Conservation (phyloP, 2,888 invertebrate species). For the Netelia fuscicornis region DNA sequence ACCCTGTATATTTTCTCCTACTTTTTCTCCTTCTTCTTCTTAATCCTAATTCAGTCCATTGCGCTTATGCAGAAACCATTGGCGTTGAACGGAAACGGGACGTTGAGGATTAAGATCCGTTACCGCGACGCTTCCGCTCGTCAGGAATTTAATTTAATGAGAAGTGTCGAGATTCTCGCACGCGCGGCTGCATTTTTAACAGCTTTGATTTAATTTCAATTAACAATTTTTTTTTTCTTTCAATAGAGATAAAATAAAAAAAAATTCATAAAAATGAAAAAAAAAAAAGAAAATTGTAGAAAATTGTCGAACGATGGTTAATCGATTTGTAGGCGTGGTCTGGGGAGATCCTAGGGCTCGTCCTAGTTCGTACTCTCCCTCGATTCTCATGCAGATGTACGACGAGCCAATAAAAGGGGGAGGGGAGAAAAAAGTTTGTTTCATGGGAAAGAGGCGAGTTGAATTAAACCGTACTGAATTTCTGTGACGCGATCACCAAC, state of each 20-base stretch:
- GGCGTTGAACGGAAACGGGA: constrained; percentile 62
- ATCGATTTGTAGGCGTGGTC: not conserved
- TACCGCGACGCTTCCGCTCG: constrained; percentile 60
- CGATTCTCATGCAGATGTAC: constrained; percentile 52
- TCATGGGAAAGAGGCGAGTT: constrained; percentile 45
- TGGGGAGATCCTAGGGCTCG: constrained; percentile 3
- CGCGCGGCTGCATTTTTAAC: not conserved
- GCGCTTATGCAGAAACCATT: constrained; percentile 44
- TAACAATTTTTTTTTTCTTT: not conserved
- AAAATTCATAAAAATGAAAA: not conserved
- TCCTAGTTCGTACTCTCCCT: not conserved
- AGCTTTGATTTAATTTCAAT: not conserved
- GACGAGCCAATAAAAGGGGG: not conserved
- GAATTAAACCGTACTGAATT: constrained; percentile 47
- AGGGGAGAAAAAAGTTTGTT: constrained; percentile 22
- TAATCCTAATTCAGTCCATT: not conserved
- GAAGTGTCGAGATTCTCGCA: constrained; percentile 29
- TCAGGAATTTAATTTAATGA: constrained; percentile 60
- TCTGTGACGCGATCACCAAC: constrained; percentile 60
- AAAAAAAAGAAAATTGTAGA: not conserved
- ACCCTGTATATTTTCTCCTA: not conserved
- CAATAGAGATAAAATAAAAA: not conserved
- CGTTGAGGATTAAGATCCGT: constrained; percentile 64
- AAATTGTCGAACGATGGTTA: not conserved
- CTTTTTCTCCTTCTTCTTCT: constrained; percentile 10